Conservation (phyloP, 2,113 vertebrate genomes). For the Murina feae region DNA sequence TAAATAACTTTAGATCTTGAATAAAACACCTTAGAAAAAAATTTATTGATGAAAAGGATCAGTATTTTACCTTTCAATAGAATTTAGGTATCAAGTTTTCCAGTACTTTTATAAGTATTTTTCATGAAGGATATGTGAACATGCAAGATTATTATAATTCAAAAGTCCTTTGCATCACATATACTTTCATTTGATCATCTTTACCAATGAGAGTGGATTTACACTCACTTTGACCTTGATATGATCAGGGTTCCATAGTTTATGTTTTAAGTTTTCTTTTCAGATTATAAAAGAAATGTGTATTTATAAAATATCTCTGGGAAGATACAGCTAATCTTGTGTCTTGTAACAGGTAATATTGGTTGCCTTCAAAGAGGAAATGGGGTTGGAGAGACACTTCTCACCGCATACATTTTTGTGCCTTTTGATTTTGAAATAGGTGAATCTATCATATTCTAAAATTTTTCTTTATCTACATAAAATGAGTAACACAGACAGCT, state of each 20-base stretch:
- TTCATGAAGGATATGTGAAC: conserved; percentile 7
- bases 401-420: neutral
- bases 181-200: conserved; percentile 1
- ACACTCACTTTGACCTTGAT: neutral
- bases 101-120: neutral
- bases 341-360: neutral
- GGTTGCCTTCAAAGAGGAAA: neutral
- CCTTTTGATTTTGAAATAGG: conserved; percentile 25
- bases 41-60: conserved; percentile 7
- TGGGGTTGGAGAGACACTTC: neutral
- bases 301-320: conserved; percentile 5
- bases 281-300: conserved; percentile 2
- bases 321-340: neutral
- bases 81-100: neutral
- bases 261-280: conserved; percentile 16
- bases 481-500: neutral
- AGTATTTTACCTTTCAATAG: neutral
- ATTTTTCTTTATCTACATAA: neutral
- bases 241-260: neutral
- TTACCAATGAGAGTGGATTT: neutral
- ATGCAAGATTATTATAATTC: neutral
- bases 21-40: neutral
- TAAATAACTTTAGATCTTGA: neutral
- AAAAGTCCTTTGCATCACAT: conserved; percentile 16
- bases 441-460: conserved; percentile 19